Base-by-base conservation (phyloP, 1,140 invertebrate genomes). In the Phymorhynchus buccinoides region DNA sequence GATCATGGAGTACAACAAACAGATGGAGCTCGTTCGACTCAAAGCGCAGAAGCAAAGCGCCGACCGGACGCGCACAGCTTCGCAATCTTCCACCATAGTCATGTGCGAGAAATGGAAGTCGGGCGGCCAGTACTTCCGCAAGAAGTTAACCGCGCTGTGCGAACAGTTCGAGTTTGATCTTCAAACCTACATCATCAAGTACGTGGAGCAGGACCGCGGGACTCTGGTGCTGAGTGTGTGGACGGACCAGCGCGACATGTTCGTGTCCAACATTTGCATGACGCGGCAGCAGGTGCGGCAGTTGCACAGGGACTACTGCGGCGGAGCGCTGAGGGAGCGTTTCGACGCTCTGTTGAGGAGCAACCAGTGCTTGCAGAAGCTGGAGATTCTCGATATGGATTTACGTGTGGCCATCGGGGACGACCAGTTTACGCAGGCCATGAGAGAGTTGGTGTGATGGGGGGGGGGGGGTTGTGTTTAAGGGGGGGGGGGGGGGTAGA, bases 201-300 rank as follows among this genome's bases (percentile, higher is more conserved):
- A 92, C 86, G 89, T 92, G 79, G 91, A 92, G 85, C 90, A 91
- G 83, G 88, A 90, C n/a, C 85, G 89, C 27, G 89, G 90, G 14
- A 89, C 89, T 0, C 79, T 92, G 22, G 86, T 91, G 32, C 77
- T 92, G 16, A 85, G 88, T 18, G 85, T 88, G 12, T 83, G 85
- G 52, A 86, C 84, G 32, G 86, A 89, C 39, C 84, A 68, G 27
- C 71, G 86, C 35, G 75, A 81, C 6, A 81, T 91, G 32, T 62
- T 84, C 44, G 84, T 91, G 9, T 84, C 87, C 75, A 89, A 87
- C 68, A 91, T 91, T 73, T 91, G 89, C 82, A 89, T 89, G 89
- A 88, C 85, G 1, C 27, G n/a, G 14, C 80, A 86, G 18, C 89
- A 91, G 52, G 79, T 91, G 32, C 85, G 82, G 7, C 75, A 84